A percentile compares a stretch with the other conserved stretches of the same genome.
These are phyloP conservation scores for Petrolisthes cinctipes DNA, from an alignment of 2,888 invertebrate species.

Conservation along the genomic window DNA sequence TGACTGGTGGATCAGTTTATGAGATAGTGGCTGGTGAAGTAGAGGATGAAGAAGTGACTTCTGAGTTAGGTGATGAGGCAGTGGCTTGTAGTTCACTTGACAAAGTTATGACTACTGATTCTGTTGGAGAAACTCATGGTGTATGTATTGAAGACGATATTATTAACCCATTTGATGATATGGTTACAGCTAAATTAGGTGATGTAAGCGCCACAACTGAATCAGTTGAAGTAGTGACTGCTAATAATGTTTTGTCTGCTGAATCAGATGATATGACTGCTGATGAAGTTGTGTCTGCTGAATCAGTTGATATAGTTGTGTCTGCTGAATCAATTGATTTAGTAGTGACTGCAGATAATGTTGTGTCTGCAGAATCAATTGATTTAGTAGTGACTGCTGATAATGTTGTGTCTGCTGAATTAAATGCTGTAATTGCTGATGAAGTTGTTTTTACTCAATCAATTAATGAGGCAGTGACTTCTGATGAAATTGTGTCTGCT, in stretches of 20 bases:
- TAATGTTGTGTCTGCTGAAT: constrained; percentile 9
- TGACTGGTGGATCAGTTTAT: background rate
- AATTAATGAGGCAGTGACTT: background rate
- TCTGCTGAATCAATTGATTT: background rate
- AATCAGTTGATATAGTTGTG: background rate
- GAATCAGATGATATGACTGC: background rate
- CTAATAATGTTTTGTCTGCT: background rate
- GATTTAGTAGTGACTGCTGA: background rate
- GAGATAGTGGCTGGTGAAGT: background rate
- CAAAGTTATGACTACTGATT: constrained; percentile 6
- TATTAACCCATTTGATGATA: background rate
- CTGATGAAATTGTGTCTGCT: background rate
- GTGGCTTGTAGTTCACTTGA: background rate
- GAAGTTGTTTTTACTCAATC: background rate
- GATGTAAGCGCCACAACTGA: background rate
- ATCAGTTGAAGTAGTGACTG: background rate
- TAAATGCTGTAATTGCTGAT: background rate
- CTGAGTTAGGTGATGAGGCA: background rate
- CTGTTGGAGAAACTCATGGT: background rate
- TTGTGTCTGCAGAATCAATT: background rate
- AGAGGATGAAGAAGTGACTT: background rate
- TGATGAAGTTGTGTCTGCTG: constrained; percentile 1
- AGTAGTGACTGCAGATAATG: background rate
- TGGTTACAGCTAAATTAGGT: background rate
- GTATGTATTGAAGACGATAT: background rate